Conservation (phyloP, 2,888 invertebrate genomes). For the Thalpophila matura region DNA sequence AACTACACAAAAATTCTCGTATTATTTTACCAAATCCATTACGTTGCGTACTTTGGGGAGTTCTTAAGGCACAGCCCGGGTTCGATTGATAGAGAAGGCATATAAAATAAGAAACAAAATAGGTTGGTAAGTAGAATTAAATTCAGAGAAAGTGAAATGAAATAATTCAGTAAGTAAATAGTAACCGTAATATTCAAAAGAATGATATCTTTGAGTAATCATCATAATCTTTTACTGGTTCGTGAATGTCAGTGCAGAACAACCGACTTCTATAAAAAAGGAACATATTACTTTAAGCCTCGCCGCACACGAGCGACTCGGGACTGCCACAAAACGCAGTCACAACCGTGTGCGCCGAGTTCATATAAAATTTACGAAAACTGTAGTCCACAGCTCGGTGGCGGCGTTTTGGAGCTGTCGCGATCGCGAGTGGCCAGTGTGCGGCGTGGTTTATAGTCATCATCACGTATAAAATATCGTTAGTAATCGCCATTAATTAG, state of each 20-base stretch:
- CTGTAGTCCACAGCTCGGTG: too few relatives aligned
- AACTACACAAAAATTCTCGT: constrained; percentile 54
- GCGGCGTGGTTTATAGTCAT: too few relatives aligned
- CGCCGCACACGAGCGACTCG: too few relatives aligned
- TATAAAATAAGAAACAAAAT: constrained; percentile 58
- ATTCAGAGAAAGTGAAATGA: constrained; percentile 16
- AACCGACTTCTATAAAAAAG: too few relatives aligned
- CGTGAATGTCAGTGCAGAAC: not conserved
- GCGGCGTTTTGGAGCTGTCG: too few relatives aligned
- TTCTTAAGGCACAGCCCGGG: constrained; percentile 60
- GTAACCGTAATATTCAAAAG: not conserved
- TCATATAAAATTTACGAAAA: too few relatives aligned
- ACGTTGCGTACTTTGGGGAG: constrained; percentile 60
- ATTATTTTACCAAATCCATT: constrained; percentile 67
- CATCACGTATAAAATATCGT: too few relatives aligned
- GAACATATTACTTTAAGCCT: too few relatives aligned
- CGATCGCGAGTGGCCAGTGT: too few relatives aligned
- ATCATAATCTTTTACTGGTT: not conserved
- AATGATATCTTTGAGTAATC: not conserved
- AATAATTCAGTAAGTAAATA: constrained; percentile 20
- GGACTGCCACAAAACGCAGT: too few relatives aligned
- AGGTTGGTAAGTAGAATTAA: constrained; percentile 11
- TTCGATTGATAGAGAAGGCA: constrained; percentile 57
- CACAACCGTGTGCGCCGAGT: too few relatives aligned
- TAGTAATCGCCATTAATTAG: too few relatives aligned